phyloP scores from a whole-genome alignment of 1,140 invertebrate genomes.

The Zaprionus ornatus region DNA sequence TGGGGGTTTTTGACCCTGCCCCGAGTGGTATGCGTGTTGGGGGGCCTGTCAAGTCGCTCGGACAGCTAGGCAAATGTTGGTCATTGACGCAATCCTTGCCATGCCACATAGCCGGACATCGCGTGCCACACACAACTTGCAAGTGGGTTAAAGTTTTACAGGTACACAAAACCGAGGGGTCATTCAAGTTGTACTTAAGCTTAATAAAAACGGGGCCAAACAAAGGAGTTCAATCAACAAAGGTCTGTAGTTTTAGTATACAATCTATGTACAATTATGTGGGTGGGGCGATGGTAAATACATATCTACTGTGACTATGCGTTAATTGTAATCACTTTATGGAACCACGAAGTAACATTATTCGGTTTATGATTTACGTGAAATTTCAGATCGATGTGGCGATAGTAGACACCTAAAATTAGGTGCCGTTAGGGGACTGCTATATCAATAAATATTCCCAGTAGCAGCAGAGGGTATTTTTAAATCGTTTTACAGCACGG shows the following conservation, averaged over 20 bases:
- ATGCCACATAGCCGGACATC: conserved; percentile 46
- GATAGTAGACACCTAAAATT: not conserved
- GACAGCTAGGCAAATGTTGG: conserved; percentile 45
- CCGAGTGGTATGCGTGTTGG: not conserved
- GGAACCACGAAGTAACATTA: not conserved
- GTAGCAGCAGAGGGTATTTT: not conserved
- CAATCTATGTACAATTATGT: conserved; percentile 5
- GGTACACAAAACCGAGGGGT: conserved; percentile 11
- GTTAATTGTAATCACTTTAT: conserved; percentile 33
- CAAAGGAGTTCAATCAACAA: conserved; percentile 8
- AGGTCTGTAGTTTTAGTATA: not conserved
- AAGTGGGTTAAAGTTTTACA: conserved; percentile 58
- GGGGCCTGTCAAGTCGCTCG: conserved; percentile 28
- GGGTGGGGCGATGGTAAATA: not conserved
- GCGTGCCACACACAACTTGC: conserved; percentile 58
- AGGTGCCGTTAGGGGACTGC: not conserved
- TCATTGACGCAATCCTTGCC: conserved; percentile 59
- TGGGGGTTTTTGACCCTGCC: conserved; percentile 37
- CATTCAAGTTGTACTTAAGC: conserved; percentile 3
- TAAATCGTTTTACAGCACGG: not conserved
- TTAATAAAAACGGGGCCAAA: not conserved
- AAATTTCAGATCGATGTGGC: not conserved
- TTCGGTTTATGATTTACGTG: not conserved
- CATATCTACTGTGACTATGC: conserved; percentile 23
- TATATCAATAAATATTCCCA: not conserved